Conservation (phyloP, 2,113 vertebrate genomes). For the Lanius ludovicianus region DNA sequence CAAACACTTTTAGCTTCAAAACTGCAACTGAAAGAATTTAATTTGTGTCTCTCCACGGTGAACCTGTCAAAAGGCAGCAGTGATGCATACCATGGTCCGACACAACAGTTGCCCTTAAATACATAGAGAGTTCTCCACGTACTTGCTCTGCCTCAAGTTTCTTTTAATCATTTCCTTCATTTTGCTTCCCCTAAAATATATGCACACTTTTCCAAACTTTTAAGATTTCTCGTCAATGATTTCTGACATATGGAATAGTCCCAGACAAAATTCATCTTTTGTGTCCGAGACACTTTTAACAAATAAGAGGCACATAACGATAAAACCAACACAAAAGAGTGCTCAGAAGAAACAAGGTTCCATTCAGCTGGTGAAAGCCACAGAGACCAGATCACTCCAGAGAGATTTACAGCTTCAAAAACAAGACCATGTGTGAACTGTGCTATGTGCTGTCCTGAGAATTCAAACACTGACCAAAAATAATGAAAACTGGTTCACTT, state of each 20-base stretch:
- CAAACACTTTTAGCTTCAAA: conserved; percentile 84
- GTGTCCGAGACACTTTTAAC: not conserved
- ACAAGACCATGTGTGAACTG: not conserved
- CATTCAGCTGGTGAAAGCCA: not conserved
- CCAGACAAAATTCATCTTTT: not conserved
- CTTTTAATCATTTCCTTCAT: conserved; percentile 62
- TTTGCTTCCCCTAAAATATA: conserved; percentile 35
- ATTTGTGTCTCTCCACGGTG: conserved; percentile 76
- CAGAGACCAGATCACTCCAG: not conserved
- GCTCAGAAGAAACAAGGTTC: not conserved
- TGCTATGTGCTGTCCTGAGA: not conserved
- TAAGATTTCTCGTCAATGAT: not conserved
- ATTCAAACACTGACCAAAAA: not conserved
- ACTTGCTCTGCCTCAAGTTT: conserved; percentile 24
- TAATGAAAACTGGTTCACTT: not conserved
- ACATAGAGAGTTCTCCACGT: conserved; percentile 35
- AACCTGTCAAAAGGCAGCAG: conserved; percentile 74
- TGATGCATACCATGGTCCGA: conserved; percentile 73
- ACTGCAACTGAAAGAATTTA: conserved; percentile 77
- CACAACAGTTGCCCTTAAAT: conserved; percentile 58
- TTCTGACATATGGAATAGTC: not conserved
- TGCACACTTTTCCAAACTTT: not conserved
- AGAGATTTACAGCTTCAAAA: conserved; percentile 27
- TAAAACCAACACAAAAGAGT: not conserved
- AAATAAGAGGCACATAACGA: not conserved